Base-by-base conservation (phyloP, 2,888 invertebrate species). In the Lycocerus yunnanus region DNA sequence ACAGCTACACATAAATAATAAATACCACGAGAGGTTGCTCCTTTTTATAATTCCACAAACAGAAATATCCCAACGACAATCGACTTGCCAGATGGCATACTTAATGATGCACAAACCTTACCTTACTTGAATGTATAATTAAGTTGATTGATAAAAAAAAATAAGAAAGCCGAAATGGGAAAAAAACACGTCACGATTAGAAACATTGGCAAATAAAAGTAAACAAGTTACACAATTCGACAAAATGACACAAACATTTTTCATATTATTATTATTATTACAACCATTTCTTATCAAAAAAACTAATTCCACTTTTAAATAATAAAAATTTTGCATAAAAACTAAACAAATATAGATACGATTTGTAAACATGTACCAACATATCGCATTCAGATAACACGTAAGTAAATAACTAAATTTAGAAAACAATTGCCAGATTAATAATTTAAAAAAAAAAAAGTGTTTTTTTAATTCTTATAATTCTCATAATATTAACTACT, bases 21-120 rank as follows among this genome's bases (percentile, higher is more conserved):
- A 43, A 15, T 58, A 58, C 68, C 66, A 58, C 68, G 58, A 67
- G 66, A 59, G 58, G 14, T 24, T 66, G 27, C 27, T 60, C 21
- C 58, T 71, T 71, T 66, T 66, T 71, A 71, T 69, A 73, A 69
- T 69, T 59, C 60, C 18, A 65, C 69, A 73, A 73, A 73, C 69
- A 73, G 66, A 73, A 69, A 27, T 65, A 20, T 27, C 16, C 20
- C 20, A 16, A 63, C 61, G 13, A 18, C 20, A 18, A 16, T 18
- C 61, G 13, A 18, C 16, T 16, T 63, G 61, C 61, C 61, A 63
- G 61, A 63, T 63, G 61, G 61, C 61, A 63, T 63, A 63, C 61
- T 20, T 63, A 63, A 63, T 18, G 43, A 43, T 43, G 43, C 43
- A 63, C 61, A 27, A 15, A 63, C 20, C 16, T n/a, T 20, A 18